A percentile compares a stretch with the other conserved stretches of the same genome.
These are phyloP conservation scores for Propsilocerus akamusi DNA, from an alignment of 1,140 invertebrate genomes.

Conservation along the genomic window DNA sequence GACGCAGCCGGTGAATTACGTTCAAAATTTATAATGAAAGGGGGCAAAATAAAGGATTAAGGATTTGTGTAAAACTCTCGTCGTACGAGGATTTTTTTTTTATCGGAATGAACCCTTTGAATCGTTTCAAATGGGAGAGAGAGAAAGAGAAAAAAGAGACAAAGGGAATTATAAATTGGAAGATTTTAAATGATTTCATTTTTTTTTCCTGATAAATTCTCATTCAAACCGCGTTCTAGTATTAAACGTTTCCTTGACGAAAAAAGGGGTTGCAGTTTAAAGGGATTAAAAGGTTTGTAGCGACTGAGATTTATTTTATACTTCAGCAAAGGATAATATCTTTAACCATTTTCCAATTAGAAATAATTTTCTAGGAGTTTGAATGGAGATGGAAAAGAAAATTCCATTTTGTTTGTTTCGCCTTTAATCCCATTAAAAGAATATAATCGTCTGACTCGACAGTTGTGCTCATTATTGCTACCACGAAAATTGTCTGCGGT, in stretches of 20 bases:
- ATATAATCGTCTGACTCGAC: too few relatives aligned
- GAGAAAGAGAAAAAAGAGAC: neutral
- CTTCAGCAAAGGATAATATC: neutral
- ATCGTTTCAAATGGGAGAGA: neutral
- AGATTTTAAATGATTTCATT: neutral
- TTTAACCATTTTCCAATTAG: too few relatives aligned
- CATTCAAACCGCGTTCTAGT: neutral
- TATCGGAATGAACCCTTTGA: neutral
- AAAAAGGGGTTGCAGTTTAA: neutral
- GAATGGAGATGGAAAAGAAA: too few relatives aligned
- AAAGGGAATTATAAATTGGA: neutral
- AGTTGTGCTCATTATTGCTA: too few relatives aligned
- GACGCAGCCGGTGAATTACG: too few relatives aligned
- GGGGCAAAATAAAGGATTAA: neutral
- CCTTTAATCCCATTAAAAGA: too few relatives aligned
- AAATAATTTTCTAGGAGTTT: too few relatives aligned
- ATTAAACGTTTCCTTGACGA: neutral
- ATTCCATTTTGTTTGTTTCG: too few relatives aligned
- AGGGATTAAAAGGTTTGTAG: neutral
- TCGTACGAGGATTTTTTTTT: neutral
- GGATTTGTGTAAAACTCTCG: neutral
- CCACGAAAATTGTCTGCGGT: too few relatives aligned
- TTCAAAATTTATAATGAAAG: too few relatives aligned
- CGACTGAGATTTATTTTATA: neutral
- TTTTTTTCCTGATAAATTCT: neutral